Evolutionary conservation across 2,113 vertebrate genomes (phyloP).

Genomic region (Ardeotis arabs): DNA sequence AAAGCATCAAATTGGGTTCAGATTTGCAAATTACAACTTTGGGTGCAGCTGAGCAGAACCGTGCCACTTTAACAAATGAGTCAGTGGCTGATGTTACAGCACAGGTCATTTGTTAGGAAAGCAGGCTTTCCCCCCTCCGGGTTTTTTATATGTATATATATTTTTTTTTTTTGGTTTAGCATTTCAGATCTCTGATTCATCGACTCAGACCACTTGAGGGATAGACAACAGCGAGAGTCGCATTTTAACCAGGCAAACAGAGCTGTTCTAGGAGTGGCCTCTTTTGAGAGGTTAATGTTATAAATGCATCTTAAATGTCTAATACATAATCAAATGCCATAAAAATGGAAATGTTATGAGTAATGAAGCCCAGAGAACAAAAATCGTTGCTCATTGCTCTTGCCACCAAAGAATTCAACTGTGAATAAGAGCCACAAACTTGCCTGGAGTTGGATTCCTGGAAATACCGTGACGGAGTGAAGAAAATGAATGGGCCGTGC

Average conservation of each 20-base stretch:
- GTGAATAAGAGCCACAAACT: neutral
- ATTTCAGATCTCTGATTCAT: conserved; percentile 61
- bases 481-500: neutral
- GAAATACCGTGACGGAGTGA: neutral
- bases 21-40: neutral
- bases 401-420: neutral
- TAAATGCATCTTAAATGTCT: conserved; percentile 73
- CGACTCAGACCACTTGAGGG: conserved; percentile 31
- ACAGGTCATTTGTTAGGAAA: conserved; percentile 58
- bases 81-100: neutral
- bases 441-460: neutral
- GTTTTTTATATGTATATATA: neutral
- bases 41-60: neutral
- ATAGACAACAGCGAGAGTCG: conserved; percentile 20
- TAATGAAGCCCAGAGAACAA: conserved; percentile 42
- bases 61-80: neutral
- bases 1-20: neutral
- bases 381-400: conserved; percentile 20
- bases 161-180: neutral
- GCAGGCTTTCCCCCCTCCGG: neutral
- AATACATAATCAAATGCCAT: conserved; percentile 59
- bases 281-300: conserved; percentile 69
- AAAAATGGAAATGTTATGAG: conserved; percentile 69
- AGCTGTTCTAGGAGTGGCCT: conserved; percentile 38
- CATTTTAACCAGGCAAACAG: conserved; percentile 60